Conservation (phyloP, 2,888 invertebrate species). For the Zaprionus bogoriensis region DNA sequence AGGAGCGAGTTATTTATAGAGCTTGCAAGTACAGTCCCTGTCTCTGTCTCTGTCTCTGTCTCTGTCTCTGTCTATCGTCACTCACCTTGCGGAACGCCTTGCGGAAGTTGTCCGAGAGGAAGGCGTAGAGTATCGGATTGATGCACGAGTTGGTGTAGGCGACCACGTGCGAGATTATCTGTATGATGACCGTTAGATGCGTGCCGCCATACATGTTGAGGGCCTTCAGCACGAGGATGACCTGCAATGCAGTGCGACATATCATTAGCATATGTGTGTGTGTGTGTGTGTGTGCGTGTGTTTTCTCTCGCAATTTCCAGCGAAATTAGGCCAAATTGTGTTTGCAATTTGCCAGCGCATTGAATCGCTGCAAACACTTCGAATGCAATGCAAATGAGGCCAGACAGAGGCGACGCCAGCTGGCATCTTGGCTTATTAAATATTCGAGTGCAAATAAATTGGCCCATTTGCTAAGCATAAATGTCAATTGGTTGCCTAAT, state of each 20-base stretch:
- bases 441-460: conserved; percentile 48
- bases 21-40: no score
- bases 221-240: conserved; percentile 91
- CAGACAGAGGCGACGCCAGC: conserved; percentile 3
- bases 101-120: conserved; percentile 96
- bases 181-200: conserved; percentile 88
- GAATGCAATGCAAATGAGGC: conserved; percentile 18
- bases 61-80: not conserved
- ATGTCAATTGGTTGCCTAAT: conserved; percentile 60
- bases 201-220: conserved; percentile 88
- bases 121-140: conserved; percentile 96
- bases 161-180: conserved; percentile 90
- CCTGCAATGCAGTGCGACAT: conserved; percentile 84
- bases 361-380: conserved; percentile 53
- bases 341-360: conserved; percentile 48
- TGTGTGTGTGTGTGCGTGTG: no score
- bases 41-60: no score
- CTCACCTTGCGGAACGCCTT: conserved; percentile 90
- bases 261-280: conserved; percentile 4
- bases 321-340: conserved; percentile 38
- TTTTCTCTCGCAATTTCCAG: not conserved
- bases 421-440: conserved; percentile 20
- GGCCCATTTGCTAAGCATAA: conserved; percentile 40
- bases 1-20: not conserved
- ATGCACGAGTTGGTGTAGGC: conserved; percentile 98